A percentile compares a stretch with the other conserved stretches of the same genome.
Evolutionary conservation across 1,140 invertebrate genomes (phyloP).

Genomic region (Triops longicaudatus): DNA sequence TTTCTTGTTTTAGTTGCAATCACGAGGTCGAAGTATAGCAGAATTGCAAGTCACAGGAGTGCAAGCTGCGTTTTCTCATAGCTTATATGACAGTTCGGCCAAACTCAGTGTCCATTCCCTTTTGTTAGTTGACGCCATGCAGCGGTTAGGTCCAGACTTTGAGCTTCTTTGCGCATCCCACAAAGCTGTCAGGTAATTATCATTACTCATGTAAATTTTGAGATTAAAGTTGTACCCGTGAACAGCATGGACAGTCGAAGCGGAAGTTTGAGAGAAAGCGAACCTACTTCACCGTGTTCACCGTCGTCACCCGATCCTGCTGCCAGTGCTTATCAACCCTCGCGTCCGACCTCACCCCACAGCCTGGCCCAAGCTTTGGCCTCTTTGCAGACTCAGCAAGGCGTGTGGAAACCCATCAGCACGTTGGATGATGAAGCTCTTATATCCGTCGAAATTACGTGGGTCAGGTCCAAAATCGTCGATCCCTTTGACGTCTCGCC

Average conservation of each 20-base stretch:
- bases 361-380: slow-evolving; percentile 51
- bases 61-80: slow-evolving; percentile 59
- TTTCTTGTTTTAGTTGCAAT: slow-evolving; percentile 42
- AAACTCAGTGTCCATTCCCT: slow-evolving; percentile 83
- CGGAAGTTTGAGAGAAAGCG: slow-evolving; percentile 81
- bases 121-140: slow-evolving; percentile 84
- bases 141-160: slow-evolving; percentile 90
- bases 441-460: slow-evolving; percentile 69
- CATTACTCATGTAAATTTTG: neutral
- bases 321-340: slow-evolving; percentile 37
- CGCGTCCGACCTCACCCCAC: slow-evolving; percentile 45
- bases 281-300: slow-evolving; percentile 73
- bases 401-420: slow-evolving; percentile 1
- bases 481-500: slow-evolving; percentile 40
- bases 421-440: slow-evolving; percentile 52
- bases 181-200: slow-evolving; percentile 68
- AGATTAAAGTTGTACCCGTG: slow-evolving; percentile 28
- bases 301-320: slow-evolving; percentile 58
- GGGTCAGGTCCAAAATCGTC: slow-evolving; percentile 43
- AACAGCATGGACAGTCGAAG: slow-evolving; percentile 82
- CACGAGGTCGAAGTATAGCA: slow-evolving; percentile 71
- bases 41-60: slow-evolving; percentile 86
- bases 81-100: slow-evolving; percentile 60
- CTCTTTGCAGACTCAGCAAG: slow-evolving; percentile 36
- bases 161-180: slow-evolving; percentile 88